phyloP scores from a whole-genome alignment of 2,888 invertebrate genomes.

The Carterocephalus palaemon region DNA sequence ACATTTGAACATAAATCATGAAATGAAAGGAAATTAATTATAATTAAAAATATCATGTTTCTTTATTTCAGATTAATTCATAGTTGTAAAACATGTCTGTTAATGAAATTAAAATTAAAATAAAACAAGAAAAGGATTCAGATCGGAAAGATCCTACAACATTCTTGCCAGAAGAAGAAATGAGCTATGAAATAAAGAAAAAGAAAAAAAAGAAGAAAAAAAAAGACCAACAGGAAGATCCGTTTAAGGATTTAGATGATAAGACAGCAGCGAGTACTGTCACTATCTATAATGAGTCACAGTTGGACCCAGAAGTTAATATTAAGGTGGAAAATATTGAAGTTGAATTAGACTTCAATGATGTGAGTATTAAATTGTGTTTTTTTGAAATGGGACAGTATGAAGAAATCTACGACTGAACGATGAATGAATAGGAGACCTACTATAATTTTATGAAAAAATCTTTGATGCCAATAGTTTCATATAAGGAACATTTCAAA shows the following conservation, averaged over 20 bases:
- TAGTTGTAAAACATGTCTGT: conserved; percentile 28
- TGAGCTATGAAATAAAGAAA: conserved; percentile 65
- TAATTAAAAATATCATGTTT: too few relatives aligned
- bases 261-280: conserved; percentile 33
- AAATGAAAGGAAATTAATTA: too few relatives aligned
- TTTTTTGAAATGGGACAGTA: too few relatives aligned
- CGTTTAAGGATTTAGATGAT: conserved; percentile 61
- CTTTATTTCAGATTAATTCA: conserved; percentile 5
- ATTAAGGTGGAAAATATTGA: conserved; percentile 72
- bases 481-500: too few relatives aligned
- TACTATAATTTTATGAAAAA: too few relatives aligned
- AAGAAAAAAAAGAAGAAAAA: conserved; percentile 68
- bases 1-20: too few relatives aligned
- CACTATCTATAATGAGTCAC: conserved; percentile 30
- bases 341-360: conserved; percentile 67
- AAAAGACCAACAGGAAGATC: conserved; percentile 55
- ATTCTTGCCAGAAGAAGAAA: conserved; percentile 64
- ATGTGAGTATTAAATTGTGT: conserved; percentile 48
- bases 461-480: too few relatives aligned
- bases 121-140: conserved; percentile 29
- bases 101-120: conserved; percentile 30
- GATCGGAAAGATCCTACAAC: conserved; percentile 61
- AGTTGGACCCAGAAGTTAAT: conserved; percentile 60
- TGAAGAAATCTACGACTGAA: too few relatives aligned
- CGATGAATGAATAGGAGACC: too few relatives aligned